Percentiles rank a stretch among this genome's conserved stretches.
phyloP scores from a whole-genome alignment of 2,888 invertebrate species.

The Stenichneumon culpator region DNA sequence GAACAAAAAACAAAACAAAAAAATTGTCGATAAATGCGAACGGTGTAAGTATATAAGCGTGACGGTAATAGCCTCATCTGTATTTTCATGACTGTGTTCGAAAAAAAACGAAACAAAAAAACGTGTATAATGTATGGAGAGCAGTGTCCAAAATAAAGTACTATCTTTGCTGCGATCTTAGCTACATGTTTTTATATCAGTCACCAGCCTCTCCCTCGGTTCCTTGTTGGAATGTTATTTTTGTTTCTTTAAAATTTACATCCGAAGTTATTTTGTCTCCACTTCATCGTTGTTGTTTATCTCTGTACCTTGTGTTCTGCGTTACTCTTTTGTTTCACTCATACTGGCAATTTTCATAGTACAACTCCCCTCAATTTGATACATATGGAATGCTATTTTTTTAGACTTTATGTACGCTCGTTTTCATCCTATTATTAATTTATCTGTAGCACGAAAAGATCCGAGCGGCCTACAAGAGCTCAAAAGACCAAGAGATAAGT shows the following conservation, averaged over 20 bases:
- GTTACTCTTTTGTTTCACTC: conserved; percentile 65
- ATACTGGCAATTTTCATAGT: not conserved
- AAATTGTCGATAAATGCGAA: conserved; percentile 36
- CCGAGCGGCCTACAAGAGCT: conserved; percentile 69
- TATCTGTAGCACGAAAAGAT: conserved; percentile 66
- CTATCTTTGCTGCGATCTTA: conserved; percentile 76
- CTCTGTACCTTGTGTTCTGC: conserved; percentile 83
- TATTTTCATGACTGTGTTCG: conserved; percentile 66
- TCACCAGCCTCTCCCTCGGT: conserved; percentile 73
- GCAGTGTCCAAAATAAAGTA: conserved; percentile 79
- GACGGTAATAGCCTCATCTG: conserved; percentile 54
- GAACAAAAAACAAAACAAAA: conserved; percentile 13
- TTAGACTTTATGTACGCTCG: not conserved
- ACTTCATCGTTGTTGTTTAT: conserved; percentile 74
- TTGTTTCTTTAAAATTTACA: conserved; percentile 46
- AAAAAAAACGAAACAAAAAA: conserved; percentile 60
- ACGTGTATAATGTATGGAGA: conserved; percentile 74
- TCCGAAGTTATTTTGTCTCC: conserved; percentile 61
- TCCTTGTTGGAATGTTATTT: conserved; percentile 55
- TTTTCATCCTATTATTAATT: conserved; percentile 51
- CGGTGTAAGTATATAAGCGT: conserved; percentile 52
- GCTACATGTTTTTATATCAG: conserved; percentile 71
- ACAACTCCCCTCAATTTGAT: too few relatives aligned
- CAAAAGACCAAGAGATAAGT: conserved; percentile 81
- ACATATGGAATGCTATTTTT: conserved; percentile 14